These are phyloP conservation scores for Neoaliturus tenellus DNA, from an alignment of 2,888 invertebrate genomes.

Conservation along the genomic window DNA sequence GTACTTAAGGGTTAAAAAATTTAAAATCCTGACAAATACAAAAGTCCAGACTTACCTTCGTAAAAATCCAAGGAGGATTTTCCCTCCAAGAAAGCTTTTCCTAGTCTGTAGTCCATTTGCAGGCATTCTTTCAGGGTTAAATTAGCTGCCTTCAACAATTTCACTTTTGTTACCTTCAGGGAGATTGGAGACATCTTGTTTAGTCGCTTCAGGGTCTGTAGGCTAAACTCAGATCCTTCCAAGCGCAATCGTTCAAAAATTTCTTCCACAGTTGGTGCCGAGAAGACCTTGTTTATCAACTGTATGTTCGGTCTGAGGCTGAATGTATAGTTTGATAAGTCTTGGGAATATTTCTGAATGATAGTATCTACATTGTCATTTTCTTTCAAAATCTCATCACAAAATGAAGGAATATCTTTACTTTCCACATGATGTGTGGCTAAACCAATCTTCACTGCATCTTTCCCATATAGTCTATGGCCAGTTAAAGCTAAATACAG, in stretches of 20 bases:
- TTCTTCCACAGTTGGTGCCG: slow-evolving; percentile 84
- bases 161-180: slow-evolving; percentile 89
- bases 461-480: slow-evolving; percentile 77
- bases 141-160: slow-evolving; percentile 85
- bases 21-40: too few relatives aligned
- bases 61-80: slow-evolving; percentile 81
- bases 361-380: slow-evolving; percentile 72
- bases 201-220: slow-evolving; percentile 81
- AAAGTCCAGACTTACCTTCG: slow-evolving; percentile 86
- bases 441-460: slow-evolving; percentile 83
- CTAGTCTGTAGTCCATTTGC: slow-evolving; percentile 93
- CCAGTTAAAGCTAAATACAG: slow-evolving; percentile 94
- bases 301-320: slow-evolving; percentile 80
- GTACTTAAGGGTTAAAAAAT: too few relatives aligned
- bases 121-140: slow-evolving; percentile 89
- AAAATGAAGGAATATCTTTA: slow-evolving; percentile 78
- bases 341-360: slow-evolving; percentile 76
- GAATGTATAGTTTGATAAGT: slow-evolving; percentile 76
- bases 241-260: slow-evolving; percentile 84
- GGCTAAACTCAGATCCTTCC: slow-evolving; percentile 91
- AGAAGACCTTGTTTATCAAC: slow-evolving; percentile 88
- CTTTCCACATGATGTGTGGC: slow-evolving; percentile 93
- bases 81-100: slow-evolving; percentile 77
- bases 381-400: slow-evolving; percentile 77
- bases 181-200: slow-evolving; percentile 94